These are phyloP conservation scores for Hirundo rustica DNA, from an alignment of 2,797 vertebrate genomes.

Conservation along the genomic window DNA sequence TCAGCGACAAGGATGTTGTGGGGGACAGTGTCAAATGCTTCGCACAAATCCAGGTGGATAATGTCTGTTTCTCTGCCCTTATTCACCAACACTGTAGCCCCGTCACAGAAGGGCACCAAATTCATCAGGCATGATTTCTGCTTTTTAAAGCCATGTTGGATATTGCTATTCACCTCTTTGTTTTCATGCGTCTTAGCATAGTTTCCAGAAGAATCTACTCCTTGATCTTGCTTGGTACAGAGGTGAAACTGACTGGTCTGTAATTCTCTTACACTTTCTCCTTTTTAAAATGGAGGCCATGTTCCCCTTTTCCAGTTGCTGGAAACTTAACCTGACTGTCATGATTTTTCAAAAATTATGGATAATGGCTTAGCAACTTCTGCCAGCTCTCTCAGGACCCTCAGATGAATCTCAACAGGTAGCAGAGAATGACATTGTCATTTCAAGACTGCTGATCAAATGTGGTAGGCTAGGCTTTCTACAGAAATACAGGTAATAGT, in stretches of 20 bases:
- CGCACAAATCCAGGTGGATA: neutral
- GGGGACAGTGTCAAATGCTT: neutral
- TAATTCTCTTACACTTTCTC: neutral
- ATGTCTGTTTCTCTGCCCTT: neutral
- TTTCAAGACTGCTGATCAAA: neutral
- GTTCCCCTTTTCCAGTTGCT: neutral
- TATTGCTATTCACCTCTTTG: neutral
- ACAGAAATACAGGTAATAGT: neutral
- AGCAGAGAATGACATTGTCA: neutral
- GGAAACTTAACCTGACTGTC: neutral
- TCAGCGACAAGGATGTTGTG: neutral
- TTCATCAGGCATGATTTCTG: neutral
- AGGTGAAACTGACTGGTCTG: neutral
- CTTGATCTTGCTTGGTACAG: neutral
- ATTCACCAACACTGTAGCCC: neutral
- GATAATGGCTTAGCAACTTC: neutral
- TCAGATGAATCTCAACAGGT: neutral
- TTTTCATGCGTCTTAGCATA: neutral
- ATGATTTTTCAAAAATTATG: neutral
- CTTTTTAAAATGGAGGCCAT: neutral
- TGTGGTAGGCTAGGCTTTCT: neutral
- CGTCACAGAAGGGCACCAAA: neutral
- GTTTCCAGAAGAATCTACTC: neutral
- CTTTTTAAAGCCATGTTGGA: neutral
- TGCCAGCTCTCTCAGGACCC: neutral